Percentiles rank a stretch among this genome's conserved stretches.
Conservation (phyloP, 2,888 invertebrate genomes). For the Ptycholaimellus sp. region DNA sequence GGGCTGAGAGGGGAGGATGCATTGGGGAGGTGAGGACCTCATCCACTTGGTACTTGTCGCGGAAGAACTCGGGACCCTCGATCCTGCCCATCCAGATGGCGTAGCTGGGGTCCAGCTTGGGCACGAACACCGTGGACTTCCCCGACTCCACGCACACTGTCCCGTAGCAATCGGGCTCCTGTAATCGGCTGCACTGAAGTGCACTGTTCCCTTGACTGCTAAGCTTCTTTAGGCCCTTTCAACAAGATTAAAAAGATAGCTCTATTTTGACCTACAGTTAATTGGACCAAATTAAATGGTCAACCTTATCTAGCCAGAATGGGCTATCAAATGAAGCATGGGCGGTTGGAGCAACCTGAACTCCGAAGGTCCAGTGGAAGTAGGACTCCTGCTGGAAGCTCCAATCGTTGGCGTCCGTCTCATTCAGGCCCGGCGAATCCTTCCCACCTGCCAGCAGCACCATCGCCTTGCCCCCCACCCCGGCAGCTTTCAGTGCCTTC, state of each 20-base stretch:
- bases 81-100: conserved; percentile 78
- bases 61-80: conserved; percentile 45
- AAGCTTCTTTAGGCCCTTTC: no score
- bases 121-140: conserved; percentile 53
- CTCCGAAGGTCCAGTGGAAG: conserved; percentile 87
- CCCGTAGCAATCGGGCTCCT: conserved; percentile 41
- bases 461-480: neutral
- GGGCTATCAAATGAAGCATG: no score
- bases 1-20: no score
- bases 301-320: no score
- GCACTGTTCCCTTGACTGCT: no score
- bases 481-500: neutral
- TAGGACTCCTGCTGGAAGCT: conserved; percentile 91
- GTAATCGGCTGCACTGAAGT: conserved; percentile 49
- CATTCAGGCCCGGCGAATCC: no score
- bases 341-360: no score
- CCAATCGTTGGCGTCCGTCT: no score
- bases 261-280: no score
- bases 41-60: conserved; percentile 53
- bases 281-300: no score
- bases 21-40: conserved; percentile 53
- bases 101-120: conserved; percentile 56
- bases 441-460: conserved; percentile 5
- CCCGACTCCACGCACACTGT: conserved; percentile 23
- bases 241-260: no score